These are phyloP conservation scores for Tragelaphus scriptus DNA, from an alignment of 2,113 vertebrate genomes.

Conservation along the genomic window DNA sequence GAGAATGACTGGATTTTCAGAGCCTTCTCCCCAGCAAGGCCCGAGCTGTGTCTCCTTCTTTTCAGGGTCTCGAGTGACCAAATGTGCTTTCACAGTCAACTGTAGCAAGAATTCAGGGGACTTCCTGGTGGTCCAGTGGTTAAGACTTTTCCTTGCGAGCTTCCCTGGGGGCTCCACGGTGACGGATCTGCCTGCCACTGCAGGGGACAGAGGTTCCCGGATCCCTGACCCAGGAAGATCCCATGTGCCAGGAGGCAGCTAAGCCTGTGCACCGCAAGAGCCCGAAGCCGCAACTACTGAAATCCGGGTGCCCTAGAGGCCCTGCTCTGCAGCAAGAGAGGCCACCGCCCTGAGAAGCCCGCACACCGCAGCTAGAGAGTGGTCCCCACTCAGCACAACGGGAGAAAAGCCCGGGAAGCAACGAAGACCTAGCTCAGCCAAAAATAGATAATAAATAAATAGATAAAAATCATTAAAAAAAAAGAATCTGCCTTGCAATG, in stretches of 20 bases:
- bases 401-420: accelerated
- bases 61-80: neutral
- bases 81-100: accelerated
- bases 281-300: accelerated
- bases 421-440: neutral
- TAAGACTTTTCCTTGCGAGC: neutral
- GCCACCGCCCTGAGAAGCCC: neutral
- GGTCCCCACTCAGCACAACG: neutral
- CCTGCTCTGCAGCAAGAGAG: neutral
- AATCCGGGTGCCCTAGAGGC: neutral
- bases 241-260: neutral
- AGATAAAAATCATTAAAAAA: neutral
- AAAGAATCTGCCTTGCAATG: neutral
- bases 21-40: neutral
- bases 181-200: accelerated
- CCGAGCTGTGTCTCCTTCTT: neutral
- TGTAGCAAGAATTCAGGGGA: accelerated
- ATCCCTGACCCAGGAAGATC: neutral
- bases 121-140: accelerated
- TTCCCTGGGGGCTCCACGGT: accelerated
- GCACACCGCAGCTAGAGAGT: neutral
- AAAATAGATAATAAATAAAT: neutral
- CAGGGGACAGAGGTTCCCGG: neutral
- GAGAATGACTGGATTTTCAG: neutral
- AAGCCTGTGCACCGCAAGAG: neutral